phyloP scores from a whole-genome alignment of 2,888 invertebrate genomes.

The Atherix ibis region DNA sequence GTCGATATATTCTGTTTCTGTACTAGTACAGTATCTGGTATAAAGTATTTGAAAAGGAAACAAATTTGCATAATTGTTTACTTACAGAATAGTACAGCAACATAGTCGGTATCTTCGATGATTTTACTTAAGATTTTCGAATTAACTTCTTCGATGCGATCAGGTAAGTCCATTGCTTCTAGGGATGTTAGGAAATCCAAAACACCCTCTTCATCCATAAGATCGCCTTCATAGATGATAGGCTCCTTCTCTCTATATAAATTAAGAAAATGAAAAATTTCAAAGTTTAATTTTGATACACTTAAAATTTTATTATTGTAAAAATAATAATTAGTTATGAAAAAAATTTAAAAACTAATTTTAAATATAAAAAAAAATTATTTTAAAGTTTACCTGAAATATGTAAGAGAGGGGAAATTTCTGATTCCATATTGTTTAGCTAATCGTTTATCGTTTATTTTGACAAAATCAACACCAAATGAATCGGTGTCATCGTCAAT shows the following conservation, averaged over 20 bases:
- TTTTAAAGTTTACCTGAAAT: constrained; percentile 52
- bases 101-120: constrained; percentile 80
- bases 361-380: no score
- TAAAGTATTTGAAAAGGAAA: no score
- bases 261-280: not conserved
- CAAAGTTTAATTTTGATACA: not conserved
- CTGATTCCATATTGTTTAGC: constrained; percentile 94
- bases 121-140: constrained; percentile 77
- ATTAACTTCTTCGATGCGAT: constrained; percentile 90
- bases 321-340: no score
- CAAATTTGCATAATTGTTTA: no score
- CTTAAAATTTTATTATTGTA: not conserved
- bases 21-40: no score
- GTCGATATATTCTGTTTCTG: no score
- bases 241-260: constrained; percentile 72
- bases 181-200: constrained; percentile 85
- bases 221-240: constrained; percentile 90
- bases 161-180: constrained; percentile 88
- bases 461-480: constrained; percentile 88
- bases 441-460: constrained; percentile 89
- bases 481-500: constrained; percentile 91
- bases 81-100: constrained; percentile 90
- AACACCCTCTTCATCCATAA: constrained; percentile 89
- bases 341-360: no score
- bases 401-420: constrained; percentile 90